These are phyloP conservation scores for Paramormyrops hopkinsi DNA, from an alignment of 2,797 vertebrate species.

Conservation along the genomic window DNA sequence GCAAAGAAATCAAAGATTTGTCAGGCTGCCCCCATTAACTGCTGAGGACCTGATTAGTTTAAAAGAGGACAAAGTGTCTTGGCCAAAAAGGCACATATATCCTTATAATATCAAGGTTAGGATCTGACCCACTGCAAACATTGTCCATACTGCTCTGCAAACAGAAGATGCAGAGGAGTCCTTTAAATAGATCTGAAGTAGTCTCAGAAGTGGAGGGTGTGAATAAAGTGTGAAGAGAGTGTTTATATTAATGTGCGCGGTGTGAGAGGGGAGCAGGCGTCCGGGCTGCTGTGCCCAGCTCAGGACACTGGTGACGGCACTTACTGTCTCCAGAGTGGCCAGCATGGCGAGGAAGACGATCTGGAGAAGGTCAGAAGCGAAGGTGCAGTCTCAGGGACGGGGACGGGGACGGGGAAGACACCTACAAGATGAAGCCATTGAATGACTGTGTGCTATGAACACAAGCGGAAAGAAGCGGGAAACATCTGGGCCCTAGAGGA, in stretches of 20 bases:
- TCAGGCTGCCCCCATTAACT: not conserved
- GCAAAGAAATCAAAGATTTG: not conserved
- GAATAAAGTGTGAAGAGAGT: not conserved
- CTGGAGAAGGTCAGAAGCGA: not conserved
- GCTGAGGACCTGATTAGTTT: not conserved
- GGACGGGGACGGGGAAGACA: not conserved
- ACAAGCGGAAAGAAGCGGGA: not conserved
- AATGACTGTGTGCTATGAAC: not conserved
- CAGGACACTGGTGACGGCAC: constrained; percentile 24
- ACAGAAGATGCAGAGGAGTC: not conserved
- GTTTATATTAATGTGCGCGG: not conserved
- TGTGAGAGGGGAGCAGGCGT: not conserved
- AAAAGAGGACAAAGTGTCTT: not conserved
- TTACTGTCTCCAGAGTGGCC: constrained; percentile 57
- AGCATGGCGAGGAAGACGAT: constrained; percentile 36
- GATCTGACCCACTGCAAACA: not conserved
- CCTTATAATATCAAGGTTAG: not conserved
- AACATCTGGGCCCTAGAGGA: not conserved
- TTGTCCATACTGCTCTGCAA: not conserved
- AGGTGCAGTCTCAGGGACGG: not conserved
- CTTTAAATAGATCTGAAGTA: not conserved
- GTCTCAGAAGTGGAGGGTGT: not conserved
- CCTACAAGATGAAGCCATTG: not conserved
- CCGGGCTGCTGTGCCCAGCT: not conserved
- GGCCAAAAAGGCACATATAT: not conserved